Conservation (phyloP, 2,113 vertebrate species). For the Haplochromis vanheusdeni region DNA sequence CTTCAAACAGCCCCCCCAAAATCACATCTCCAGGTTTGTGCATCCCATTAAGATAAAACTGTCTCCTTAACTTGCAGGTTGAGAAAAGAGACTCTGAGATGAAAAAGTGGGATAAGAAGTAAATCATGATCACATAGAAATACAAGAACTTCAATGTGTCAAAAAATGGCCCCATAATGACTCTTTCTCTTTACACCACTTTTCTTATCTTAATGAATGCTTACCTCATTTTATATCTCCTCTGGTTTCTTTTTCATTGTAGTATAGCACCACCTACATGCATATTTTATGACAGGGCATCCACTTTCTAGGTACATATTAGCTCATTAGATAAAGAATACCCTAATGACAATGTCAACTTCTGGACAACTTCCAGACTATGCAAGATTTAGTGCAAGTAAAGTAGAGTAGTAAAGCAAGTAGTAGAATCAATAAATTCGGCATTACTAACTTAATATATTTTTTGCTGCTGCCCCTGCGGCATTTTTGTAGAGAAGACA, state of each 20-base stretch:
- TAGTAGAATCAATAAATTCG: neutral
- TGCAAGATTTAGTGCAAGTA: neutral
- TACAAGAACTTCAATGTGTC: neutral
- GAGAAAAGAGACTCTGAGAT: neutral
- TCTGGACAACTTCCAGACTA: neutral
- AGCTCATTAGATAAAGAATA: neutral
- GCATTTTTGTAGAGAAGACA: neutral
- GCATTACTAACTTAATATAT: neutral
- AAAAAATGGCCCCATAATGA: neutral
- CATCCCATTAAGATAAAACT: slow-evolving; percentile 1
- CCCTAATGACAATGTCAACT: neutral
- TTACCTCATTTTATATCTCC: slow-evolving; percentile 4
- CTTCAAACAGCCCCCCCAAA: slow-evolving; percentile 22
- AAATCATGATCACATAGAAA: neutral
- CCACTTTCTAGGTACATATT: neutral
- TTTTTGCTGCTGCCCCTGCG: neutral
- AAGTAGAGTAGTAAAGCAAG: neutral
- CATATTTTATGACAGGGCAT: neutral
- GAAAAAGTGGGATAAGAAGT: neutral
- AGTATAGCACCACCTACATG: neutral
- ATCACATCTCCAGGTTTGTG: slow-evolving; percentile 12
- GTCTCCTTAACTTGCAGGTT: neutral
- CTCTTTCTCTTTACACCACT: neutral
- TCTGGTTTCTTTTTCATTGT: neutral
- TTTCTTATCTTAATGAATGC: neutral